These are phyloP conservation scores for Nomada ferruginata DNA, from an alignment of 2,888 invertebrate species.

Conservation along the genomic window DNA sequence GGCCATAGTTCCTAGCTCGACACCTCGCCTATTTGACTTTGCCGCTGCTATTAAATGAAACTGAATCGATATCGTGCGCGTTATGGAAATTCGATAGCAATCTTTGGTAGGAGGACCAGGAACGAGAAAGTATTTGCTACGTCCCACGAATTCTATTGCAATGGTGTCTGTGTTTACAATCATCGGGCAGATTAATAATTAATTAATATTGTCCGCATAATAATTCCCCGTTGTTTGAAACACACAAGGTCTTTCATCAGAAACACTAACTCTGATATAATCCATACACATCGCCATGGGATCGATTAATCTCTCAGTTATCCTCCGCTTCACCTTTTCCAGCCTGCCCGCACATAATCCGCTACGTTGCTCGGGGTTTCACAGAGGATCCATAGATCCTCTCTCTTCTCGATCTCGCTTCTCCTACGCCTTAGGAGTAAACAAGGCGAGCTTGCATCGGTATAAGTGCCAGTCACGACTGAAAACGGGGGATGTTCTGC, in stretches of 20 bases:
- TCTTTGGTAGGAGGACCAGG: neutral
- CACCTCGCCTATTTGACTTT: slow-evolving; percentile 51
- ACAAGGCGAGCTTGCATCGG: slow-evolving; percentile 42
- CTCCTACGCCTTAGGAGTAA: slow-evolving; percentile 19
- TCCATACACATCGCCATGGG: slow-evolving; percentile 47
- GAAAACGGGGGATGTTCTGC: slow-evolving; percentile 35
- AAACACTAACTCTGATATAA: slow-evolving; percentile 41
- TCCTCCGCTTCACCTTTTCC: slow-evolving; percentile 60
- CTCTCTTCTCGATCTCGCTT: slow-evolving; percentile 37
- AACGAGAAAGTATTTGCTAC: neutral
- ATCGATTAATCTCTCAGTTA: slow-evolving; percentile 66
- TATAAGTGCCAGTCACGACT: slow-evolving; percentile 50
- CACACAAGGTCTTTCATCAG: slow-evolving; percentile 37
- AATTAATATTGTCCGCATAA: slow-evolving; percentile 42
- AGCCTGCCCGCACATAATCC: slow-evolving; percentile 58
- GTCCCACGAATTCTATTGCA: neutral
- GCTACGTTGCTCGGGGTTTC: slow-evolving; percentile 60
- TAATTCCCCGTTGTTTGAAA: slow-evolving; percentile 36
- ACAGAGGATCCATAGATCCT: slow-evolving; percentile 57
- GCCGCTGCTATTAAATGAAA: neutral
- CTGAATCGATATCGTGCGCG: slow-evolving; percentile 19
- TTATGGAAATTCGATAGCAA: neutral
- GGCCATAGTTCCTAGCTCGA: slow-evolving; percentile 49
- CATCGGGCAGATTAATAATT: slow-evolving; percentile 28
- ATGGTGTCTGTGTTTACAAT: neutral